Conservation (phyloP, 2,888 invertebrate species). For the Apantesis nais region DNA sequence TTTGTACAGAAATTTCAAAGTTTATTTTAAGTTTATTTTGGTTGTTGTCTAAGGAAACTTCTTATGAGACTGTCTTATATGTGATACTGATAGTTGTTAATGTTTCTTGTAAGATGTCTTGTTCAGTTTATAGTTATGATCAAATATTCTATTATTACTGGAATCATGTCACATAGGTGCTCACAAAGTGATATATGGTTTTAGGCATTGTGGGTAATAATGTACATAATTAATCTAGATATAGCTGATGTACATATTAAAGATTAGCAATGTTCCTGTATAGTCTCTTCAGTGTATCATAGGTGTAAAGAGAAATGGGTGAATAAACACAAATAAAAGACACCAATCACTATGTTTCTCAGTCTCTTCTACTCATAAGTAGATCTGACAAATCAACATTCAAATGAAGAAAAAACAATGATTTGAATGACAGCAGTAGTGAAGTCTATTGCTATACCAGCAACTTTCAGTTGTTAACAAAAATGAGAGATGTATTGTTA, state of each 20-base stretch:
- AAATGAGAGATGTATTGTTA: conserved; percentile 26
- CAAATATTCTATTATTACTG: conserved; percentile 37
- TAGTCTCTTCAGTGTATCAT: conserved; percentile 19
- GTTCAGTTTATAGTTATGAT: conserved; percentile 40
- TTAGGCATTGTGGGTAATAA: conserved; percentile 33
- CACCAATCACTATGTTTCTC: neutral
- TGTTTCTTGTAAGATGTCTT: conserved; percentile 56
- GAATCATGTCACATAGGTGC: conserved; percentile 45
- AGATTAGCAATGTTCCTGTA: conserved; percentile 32
- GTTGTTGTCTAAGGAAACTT: conserved; percentile 67
- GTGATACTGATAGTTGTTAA: conserved; percentile 71
- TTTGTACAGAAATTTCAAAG: conserved; percentile 54
- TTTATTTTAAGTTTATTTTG: conserved; percentile 55
- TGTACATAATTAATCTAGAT: conserved; percentile 33
- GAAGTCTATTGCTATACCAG: conserved; percentile 20
- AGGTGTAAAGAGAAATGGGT: conserved; percentile 5
- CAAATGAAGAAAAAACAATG: conserved; percentile 9
- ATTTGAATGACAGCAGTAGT: conserved; percentile 23
- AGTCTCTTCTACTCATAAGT: conserved; percentile 32
- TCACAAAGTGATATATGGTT: conserved; percentile 43
- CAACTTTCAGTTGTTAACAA: conserved; percentile 17
- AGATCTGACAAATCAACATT: conserved; percentile 19
- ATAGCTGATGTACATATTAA: conserved; percentile 38
- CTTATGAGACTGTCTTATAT: conserved; percentile 71
- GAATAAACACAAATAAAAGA: neutral